phyloP scores from a whole-genome alignment of 2,113 vertebrate genomes.

The Grallaria varia region DNA sequence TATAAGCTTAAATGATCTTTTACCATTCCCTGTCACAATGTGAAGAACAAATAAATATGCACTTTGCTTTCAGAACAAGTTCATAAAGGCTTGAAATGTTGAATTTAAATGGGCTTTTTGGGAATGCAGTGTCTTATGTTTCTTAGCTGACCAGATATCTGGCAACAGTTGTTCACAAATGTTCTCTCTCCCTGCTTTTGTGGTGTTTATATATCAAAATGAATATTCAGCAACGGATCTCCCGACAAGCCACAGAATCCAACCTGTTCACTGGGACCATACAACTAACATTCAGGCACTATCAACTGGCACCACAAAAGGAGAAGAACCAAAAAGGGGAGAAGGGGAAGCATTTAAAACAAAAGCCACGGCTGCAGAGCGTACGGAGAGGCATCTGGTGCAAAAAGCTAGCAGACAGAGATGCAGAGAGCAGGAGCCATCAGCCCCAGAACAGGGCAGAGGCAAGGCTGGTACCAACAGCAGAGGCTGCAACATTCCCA shows the following conservation, averaged over 20 bases:
- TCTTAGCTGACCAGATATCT: conserved; percentile 48
- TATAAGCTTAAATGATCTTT: conserved; percentile 4
- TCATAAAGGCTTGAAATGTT: background rate
- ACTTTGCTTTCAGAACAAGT: conserved; percentile 30
- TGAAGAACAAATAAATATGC: background rate
- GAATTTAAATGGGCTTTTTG: background rate
- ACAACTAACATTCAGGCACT: background rate
- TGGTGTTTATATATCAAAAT: background rate
- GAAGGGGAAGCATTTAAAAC: background rate
- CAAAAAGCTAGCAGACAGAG: background rate
- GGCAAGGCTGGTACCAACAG: background rate
- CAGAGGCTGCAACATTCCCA: background rate
- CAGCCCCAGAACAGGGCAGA: rapidly evolving
- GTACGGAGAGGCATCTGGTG: background rate
- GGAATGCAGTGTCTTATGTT: background rate
- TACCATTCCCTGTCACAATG: background rate
- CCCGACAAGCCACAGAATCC: background rate
- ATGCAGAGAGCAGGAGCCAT: background rate
- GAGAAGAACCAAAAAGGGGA: background rate
- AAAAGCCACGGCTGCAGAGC: background rate
- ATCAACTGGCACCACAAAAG: conserved; percentile 24
- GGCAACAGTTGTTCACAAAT: conserved; percentile 32
- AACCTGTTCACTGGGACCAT: conserved; percentile 4
- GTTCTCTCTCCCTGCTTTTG: background rate
- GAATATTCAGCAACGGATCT: conserved; percentile 38